phyloP scores from a whole-genome alignment of 1,140 invertebrate species.

The Ditylenchus dipsaci region DNA sequence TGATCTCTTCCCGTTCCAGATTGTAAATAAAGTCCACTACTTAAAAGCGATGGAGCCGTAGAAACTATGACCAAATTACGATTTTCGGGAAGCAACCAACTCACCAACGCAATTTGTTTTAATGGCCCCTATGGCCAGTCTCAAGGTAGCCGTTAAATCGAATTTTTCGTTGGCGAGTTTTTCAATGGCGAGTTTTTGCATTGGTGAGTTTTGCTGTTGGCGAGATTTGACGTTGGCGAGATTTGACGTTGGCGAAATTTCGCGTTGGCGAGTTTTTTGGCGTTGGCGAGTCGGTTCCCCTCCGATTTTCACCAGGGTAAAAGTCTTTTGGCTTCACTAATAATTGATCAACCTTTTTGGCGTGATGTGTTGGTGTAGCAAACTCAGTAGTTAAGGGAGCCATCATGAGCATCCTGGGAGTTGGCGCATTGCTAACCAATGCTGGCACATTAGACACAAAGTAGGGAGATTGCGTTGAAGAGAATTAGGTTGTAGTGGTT shows the following conservation, averaged over 20 bases:
- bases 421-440: constrained; percentile 2
- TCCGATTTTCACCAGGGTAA: too few species aligned
- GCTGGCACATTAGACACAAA: constrained; percentile 11
- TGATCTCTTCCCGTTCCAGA: not conserved
- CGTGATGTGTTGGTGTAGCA: constrained; percentile 17
- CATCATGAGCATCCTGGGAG: not conserved
- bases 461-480: not conserved
- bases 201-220: too few species aligned
- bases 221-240: too few species aligned
- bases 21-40: not conserved
- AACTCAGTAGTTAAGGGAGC: constrained; percentile 14
- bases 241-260: too few species aligned
- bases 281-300: too few species aligned
- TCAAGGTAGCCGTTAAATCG: too few species aligned
- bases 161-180: too few species aligned
- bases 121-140: too few species aligned
- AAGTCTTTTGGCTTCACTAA: not conserved
- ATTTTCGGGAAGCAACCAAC: too few species aligned
- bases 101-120: too few species aligned
- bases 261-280: too few species aligned
- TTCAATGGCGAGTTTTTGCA: too few species aligned
- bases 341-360: constrained; percentile 13
- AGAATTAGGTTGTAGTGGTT: not conserved
- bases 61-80: not conserved
- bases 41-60: not conserved